phyloP scores from a whole-genome alignment of 2,113 vertebrate species.

The Stictonetta naevosa region DNA sequence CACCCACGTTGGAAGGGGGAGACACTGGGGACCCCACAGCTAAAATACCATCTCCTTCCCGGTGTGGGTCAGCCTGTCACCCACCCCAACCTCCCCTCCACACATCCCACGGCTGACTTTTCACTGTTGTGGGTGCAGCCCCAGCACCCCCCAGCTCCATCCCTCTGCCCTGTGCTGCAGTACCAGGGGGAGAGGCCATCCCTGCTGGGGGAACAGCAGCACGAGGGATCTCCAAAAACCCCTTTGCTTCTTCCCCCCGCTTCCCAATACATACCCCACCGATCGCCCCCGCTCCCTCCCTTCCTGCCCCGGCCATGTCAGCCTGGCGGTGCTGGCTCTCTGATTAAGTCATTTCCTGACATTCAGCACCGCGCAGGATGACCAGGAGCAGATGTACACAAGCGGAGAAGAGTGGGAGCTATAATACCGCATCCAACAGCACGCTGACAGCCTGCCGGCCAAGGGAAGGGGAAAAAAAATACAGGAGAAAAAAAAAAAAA shows the following conservation, averaged over 20 bases:
- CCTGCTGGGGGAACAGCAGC: background rate
- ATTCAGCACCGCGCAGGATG: background rate
- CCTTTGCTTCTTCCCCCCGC: background rate
- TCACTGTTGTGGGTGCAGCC: background rate
- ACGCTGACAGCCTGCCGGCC: background rate
- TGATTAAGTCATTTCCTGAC: background rate
- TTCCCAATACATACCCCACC: background rate
- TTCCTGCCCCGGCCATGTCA: background rate
- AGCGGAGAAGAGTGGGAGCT: background rate
- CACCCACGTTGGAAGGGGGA: background rate
- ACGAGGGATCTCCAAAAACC: background rate
- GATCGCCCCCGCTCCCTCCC: accelerated
- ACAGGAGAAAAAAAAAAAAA: accelerated
- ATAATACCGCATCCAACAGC: background rate
- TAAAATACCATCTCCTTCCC: background rate
- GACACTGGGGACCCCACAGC: background rate
- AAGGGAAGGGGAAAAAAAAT: background rate
- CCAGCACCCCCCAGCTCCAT: background rate
- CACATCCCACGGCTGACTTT: background rate
- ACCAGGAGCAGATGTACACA: background rate
- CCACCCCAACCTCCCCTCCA: background rate
- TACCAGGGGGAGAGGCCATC: background rate
- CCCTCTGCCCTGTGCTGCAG: background rate
- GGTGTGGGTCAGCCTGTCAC: background rate
- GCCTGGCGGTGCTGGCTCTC: background rate